Evolutionary conservation across 2,888 invertebrate species (phyloP).

Genomic region (Oxycera nigricornis): DNA sequence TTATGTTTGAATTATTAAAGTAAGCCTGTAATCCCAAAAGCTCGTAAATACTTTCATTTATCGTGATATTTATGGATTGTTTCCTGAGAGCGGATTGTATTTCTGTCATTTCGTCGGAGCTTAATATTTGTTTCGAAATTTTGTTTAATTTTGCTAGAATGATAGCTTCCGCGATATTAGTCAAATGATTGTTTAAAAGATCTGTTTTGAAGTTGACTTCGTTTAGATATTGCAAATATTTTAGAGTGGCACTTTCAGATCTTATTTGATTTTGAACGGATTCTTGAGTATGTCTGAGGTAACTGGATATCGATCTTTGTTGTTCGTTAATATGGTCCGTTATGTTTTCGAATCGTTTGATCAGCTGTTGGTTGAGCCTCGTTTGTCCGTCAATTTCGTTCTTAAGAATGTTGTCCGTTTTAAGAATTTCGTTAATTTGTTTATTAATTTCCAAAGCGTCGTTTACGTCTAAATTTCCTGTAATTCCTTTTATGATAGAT

Average conservation of each 20-base stretch:
- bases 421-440: background rate
- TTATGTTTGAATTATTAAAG: background rate
- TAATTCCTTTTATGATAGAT: slow-evolving; percentile 21
- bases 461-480: slow-evolving; percentile 22
- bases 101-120: slow-evolving; percentile 6
- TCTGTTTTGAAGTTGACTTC: slow-evolving; percentile 4
- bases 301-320: background rate
- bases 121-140: background rate
- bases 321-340: slow-evolving; percentile 29
- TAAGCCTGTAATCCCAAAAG: background rate
- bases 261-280: no score
- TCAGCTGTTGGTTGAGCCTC: slow-evolving; percentile 24
- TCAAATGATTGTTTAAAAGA: background rate
- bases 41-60: background rate
- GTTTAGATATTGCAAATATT: slow-evolving; percentile 16
- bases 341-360: slow-evolving; percentile 27
- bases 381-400: background rate
- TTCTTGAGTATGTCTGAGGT: no score
- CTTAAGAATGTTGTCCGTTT: background rate
- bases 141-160: background rate
- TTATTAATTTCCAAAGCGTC: slow-evolving; percentile 14
- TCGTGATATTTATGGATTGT: background rate
- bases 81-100: background rate
- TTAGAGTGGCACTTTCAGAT: no score
- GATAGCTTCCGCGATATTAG: background rate